Percentiles rank a stretch among this genome's conserved stretches.
These are phyloP conservation scores for Dermatophagoides farinae DNA, from an alignment of 1,140 invertebrate species.

Conservation along the genomic window DNA sequence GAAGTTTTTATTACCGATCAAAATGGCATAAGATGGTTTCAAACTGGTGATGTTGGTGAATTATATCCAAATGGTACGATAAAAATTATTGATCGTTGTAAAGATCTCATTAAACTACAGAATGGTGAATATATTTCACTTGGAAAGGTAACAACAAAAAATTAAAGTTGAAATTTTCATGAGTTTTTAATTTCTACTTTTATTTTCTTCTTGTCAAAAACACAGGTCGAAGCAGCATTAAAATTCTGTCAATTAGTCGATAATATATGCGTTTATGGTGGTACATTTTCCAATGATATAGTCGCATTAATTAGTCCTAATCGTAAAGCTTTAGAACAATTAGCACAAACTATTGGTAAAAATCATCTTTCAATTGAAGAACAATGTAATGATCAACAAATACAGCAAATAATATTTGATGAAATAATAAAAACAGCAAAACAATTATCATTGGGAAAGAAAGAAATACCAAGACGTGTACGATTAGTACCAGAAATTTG, in stretches of 20 bases:
- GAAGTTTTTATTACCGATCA: constrained; percentile 42
- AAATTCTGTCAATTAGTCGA: constrained; percentile 84
- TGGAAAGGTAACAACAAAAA: constrained; percentile 28
- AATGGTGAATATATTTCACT: constrained; percentile 63
- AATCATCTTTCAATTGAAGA: constrained; percentile 29
- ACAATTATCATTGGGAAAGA: constrained; percentile 47
- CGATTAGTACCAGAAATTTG: constrained; percentile 70
- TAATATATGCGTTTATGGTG: constrained; percentile 84
- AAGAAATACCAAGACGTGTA: constrained; percentile 72
- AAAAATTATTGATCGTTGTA: constrained; percentile 93
- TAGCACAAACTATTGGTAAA: constrained; percentile 38
- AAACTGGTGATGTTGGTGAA: constrained; percentile 86
- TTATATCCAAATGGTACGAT: constrained; percentile 73
- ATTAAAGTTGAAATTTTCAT: constrained; percentile 22
- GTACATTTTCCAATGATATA: constrained; percentile 55
- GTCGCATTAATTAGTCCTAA: constrained; percentile 86
- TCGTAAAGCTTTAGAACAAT: constrained; percentile 35
- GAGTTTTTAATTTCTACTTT: neutral
- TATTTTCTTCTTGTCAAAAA: no score
- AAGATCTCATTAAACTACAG: constrained; percentile 91
- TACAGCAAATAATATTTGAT: constrained; percentile 55
- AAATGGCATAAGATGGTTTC: constrained; percentile 66
- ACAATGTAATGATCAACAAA: constrained; percentile 42
- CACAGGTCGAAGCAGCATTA: constrained; percentile 46
- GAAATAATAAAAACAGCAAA: constrained; percentile 54